These are phyloP conservation scores for Sciurus vulgaris DNA, from an alignment of 2,797 vertebrate genomes.

Conservation along the genomic window DNA sequence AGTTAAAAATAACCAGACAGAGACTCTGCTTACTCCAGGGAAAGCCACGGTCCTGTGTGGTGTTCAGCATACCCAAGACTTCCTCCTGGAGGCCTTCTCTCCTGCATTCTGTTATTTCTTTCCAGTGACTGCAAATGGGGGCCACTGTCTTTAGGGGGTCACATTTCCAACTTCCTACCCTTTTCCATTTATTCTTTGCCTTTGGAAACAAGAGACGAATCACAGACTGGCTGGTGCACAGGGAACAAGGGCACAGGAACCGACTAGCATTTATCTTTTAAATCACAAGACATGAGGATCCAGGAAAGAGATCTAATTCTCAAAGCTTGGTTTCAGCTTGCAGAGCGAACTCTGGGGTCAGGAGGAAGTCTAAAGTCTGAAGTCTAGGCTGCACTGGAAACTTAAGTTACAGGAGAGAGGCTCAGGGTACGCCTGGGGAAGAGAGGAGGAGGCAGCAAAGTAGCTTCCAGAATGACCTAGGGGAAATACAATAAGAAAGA, in stretches of 20 bases:
- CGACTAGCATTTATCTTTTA: not conserved
- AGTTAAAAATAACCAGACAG: slow-evolving; percentile 83
- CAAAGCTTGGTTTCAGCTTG: not conserved
- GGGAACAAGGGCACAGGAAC: not conserved
- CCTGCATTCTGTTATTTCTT: not conserved
- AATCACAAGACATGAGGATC: not conserved
- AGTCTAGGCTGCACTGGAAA: not conserved
- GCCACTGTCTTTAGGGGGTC: not conserved
- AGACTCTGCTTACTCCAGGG: slow-evolving; percentile 25
- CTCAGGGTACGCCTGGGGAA: not conserved
- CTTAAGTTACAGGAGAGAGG: not conserved
- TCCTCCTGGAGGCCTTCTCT: not conserved
- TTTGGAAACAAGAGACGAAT: not conserved
- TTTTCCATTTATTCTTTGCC: not conserved
- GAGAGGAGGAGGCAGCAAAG: not conserved
- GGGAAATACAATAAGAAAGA: not conserved
- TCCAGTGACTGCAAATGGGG: not conserved
- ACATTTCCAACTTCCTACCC: not conserved
- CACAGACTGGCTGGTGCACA: not conserved
- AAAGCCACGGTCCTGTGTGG: slow-evolving; percentile 37
- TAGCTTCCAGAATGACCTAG: not conserved
- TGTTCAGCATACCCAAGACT: not conserved
- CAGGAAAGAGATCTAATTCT: not conserved
- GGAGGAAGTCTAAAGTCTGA: not conserved
- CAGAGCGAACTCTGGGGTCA: not conserved